Evolutionary conservation across 2,113 vertebrate genomes (phyloP).

Genomic region (Amia ocellicauda): DNA sequence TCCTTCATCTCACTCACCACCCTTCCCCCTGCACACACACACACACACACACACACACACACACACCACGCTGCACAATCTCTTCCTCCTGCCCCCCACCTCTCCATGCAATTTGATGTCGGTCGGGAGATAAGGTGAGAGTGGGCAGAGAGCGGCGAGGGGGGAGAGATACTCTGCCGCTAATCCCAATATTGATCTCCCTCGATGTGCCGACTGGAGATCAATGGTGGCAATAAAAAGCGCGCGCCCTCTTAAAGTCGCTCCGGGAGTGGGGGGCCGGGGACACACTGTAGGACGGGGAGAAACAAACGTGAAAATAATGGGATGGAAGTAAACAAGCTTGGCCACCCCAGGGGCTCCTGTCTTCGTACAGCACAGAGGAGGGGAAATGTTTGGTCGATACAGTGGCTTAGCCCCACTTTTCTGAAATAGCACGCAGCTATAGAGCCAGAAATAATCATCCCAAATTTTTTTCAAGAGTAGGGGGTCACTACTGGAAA

Average conservation of each 20-base stretch:
- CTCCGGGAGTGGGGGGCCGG: conserved; percentile 12
- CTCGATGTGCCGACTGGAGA: conserved; percentile 40
- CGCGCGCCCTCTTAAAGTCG: conserved; percentile 25
- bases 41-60: conserved; percentile 13
- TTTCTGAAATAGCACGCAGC: too few species aligned
- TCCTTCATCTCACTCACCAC: conserved; percentile 25
- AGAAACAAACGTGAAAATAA: too few species aligned
- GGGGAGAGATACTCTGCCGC: conserved; percentile 28
- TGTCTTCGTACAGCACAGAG: not conserved
- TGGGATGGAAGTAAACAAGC: conserved; percentile 10
- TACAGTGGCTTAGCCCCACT: too few species aligned
- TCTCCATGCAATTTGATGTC: conserved; percentile 40
- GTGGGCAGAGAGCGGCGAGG: conserved; percentile 39
- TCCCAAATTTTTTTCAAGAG: too few species aligned
- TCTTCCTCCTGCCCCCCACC: conserved; percentile 30
- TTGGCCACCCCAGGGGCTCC: not conserved
- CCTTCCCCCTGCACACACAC: conserved; percentile 30
- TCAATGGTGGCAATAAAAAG: conserved; percentile 53
- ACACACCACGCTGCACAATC: conserved; percentile 39
- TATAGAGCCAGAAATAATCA: too few species aligned
- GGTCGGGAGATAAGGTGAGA: conserved; percentile 32
- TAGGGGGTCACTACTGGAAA: too few species aligned
- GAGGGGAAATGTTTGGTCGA: conserved; percentile 13
- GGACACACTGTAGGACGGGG: too few species aligned
- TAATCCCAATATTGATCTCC: conserved; percentile 49